These are phyloP conservation scores for Cladopsammia gracilis DNA, from an alignment of 64 coral and sea anemone species.

Conservation along the genomic window DNA sequence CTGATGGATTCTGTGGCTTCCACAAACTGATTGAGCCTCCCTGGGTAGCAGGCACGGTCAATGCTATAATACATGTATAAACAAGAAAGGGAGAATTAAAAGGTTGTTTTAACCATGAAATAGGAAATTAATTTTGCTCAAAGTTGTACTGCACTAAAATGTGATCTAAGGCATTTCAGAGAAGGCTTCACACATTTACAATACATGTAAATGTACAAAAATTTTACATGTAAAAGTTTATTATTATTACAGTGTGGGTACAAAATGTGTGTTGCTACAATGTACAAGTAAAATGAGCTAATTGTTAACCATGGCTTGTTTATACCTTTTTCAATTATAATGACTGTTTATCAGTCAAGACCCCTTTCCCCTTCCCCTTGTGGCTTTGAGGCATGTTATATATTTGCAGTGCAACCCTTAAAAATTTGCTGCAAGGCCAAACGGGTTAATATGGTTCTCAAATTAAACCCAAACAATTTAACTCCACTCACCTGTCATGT, in stretches of 20 bases:
- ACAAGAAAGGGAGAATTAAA: not conserved
- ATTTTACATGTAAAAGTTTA: not conserved
- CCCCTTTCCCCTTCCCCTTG: not conserved
- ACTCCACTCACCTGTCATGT: too few relatives aligned
- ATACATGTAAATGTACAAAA: constrained; percentile 3
- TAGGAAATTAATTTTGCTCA: too few relatives aligned
- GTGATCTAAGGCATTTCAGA: not conserved
- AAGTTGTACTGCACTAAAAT: not conserved
- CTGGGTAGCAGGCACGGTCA: constrained; percentile 35
- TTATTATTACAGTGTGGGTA: not conserved
- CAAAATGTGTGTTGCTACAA: not conserved
- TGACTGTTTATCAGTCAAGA: not conserved
- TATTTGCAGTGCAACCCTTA: not conserved
- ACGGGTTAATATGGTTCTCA: too few relatives aligned
- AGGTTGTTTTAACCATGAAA: not conserved
- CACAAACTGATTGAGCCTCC: not conserved
- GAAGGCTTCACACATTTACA: not conserved
- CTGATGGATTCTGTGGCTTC: constrained; percentile 41
- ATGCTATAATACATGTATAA: not conserved
- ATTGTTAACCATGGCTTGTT: not conserved
- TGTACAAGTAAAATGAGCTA: not conserved
- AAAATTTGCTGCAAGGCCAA: too few relatives aligned
- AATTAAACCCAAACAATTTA: too few relatives aligned
- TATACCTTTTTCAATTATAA: not conserved
- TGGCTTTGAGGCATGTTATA: not conserved